Base-by-base conservation (phyloP, 2,888 invertebrate species). In the Oscheius onirici region DNA sequence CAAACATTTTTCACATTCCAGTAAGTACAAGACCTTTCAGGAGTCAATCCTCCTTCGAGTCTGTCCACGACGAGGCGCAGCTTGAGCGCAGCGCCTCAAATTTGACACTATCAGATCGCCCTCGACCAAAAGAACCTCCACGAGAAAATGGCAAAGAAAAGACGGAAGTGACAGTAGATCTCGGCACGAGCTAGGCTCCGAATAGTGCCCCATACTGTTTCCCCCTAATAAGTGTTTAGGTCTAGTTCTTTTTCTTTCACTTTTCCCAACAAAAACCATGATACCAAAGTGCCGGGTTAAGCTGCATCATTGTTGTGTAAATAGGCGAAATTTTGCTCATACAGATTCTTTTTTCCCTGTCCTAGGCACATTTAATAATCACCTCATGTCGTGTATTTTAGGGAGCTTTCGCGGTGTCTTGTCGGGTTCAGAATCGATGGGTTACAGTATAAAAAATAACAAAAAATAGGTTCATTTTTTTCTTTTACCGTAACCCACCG, bases 31-130 rank as follows among this genome's bases (percentile, higher is more conserved):
- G n/a, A n/a, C n/a, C n/a, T n/a, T 79, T 26, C 73, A 79, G 79
- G 60, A 79, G 79, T 51, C 72, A 76, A 72, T 55, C 75, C n/a
- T 79, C 79, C 2, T 77, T 79, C 68, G 79, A 77, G 46, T 75
- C 79, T 2, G 75, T 79, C 1, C 76, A 75, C 55, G 74, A 77
- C 55, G 79, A 73, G 46, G 63, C 69, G 24, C 74, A 77, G 52
- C 69, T 79, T 26, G 79, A 77, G 20, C 65, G 71, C n/a, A 41
- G 44, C 11, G 55, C 66, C 6, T 66, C 66, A 15, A 54, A 66
- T 34, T 40, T 71, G 24, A 71, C 71, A 8, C 10, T 71, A 17
- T 17, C 43, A 6, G 63, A 70, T 52, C 55, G 55, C 15, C 26
- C 28, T 26, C 55, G 34, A 34, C 5, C 34, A 8, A 34, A 34